A percentile compares a stretch with the other conserved stretches of the same genome.
These are phyloP conservation scores for Apamea monoglypha DNA, from an alignment of 2,888 invertebrate species.

Conservation along the genomic window DNA sequence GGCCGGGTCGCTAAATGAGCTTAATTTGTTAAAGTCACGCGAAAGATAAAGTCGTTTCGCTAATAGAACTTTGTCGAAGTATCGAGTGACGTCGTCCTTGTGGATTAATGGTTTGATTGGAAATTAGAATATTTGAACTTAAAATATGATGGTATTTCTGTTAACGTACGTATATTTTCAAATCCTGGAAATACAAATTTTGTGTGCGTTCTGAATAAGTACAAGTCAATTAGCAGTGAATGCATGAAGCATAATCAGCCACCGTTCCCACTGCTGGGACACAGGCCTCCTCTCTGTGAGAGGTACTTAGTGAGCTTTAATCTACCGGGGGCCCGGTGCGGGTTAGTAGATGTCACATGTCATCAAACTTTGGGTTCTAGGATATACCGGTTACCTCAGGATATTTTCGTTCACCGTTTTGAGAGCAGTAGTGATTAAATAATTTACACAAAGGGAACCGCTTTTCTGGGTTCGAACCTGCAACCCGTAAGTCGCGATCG, in stretches of 20 bases:
- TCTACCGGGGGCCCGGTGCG: no score
- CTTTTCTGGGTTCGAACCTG: neutral
- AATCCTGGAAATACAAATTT: neutral
- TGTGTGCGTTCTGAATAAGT: no score
- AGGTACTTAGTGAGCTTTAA: no score
- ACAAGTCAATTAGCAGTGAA: neutral
- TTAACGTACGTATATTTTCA: neutral
- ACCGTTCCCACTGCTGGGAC: neutral
- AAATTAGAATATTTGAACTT: constrained; percentile 30
- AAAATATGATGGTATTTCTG: neutral
- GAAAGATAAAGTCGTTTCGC: constrained; percentile 74
- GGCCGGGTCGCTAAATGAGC: constrained; percentile 78
- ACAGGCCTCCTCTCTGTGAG: no score
- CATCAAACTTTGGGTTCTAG: no score
- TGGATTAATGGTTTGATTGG: constrained; percentile 23
- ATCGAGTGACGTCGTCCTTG: constrained; percentile 47
- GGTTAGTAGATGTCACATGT: no score
- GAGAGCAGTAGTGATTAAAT: neutral
- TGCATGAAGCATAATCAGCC: neutral
- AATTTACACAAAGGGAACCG: neutral
- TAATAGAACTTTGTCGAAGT: constrained; percentile 75
- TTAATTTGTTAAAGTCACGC: constrained; percentile 85
- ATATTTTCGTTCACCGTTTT: neutral
- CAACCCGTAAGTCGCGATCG: neutral
- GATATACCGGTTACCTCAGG: no score